Evolutionary conservation across 2,888 invertebrate genomes (phyloP), one percentile per base, ranked within the genome.

Genomic region (Epinotia ramella): DNA sequence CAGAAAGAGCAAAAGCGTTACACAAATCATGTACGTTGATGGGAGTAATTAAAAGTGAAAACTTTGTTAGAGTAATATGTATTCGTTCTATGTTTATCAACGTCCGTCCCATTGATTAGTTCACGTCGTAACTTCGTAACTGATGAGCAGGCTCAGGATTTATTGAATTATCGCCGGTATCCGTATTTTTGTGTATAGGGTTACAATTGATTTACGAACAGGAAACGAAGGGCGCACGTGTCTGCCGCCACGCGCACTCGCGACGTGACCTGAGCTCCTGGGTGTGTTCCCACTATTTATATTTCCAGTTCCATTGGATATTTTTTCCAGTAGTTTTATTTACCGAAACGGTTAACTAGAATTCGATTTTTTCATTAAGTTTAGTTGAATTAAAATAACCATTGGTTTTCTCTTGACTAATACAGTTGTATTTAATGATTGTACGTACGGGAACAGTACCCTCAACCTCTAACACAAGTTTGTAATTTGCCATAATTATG

Each of bases 151-250:
- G 62, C 64, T 24, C 9, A 49, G 62, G 40, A 63, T 69, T 69
- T 46, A 76, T 71, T 66, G 53, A 46, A 68, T 76, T 69, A 72
- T 64, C 33, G 18, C 33, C 57, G 70, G 56, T 56, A 46, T 56
- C 56, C 63, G 73, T 71, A 75, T 78, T 64, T 68, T 69, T 60
- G 65, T 56, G 64, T 73, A 74, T 66, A 44, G 64, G 66, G 76
- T 77, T 74, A 77, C 78, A 79, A 79, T 79, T 76, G 78, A 76
- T 76, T 79, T 79, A 74, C 72, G 75, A 69, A 63, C 71, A 70
- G 77, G 79, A 77, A 78, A 77, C 70, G 56, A 69, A 73, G 73
- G 63, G 13, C 70, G 72, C n/a, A 56, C 63, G 72, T 72, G 67
- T 62, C 67, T 74, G 65, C 57, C 72, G 73, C 24, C 68, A 64